phyloP scores from a whole-genome alignment of 2,888 invertebrate genomes.

The Eilema caniola region DNA sequence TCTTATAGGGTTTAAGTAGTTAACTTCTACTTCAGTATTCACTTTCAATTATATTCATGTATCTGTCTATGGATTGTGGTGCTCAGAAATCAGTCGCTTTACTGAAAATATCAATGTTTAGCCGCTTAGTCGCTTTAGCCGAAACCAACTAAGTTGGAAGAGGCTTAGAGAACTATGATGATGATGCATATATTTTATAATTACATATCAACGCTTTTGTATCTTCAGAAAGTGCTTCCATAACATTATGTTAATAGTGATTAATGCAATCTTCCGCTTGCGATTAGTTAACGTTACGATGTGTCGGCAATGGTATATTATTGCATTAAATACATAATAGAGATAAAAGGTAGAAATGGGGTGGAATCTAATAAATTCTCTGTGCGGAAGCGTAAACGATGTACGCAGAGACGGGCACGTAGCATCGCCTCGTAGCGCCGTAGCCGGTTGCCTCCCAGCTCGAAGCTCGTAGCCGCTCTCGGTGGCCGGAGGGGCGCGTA shows the following conservation, averaged over 20 bases:
- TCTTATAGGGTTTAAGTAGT: no score
- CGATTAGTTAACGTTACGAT: constrained; percentile 63
- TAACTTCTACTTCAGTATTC: background rate
- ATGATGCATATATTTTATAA: background rate
- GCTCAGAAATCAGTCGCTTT: no score
- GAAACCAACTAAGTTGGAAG: no score
- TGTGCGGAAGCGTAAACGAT: constrained; percentile 83
- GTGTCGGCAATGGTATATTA: constrained; percentile 62
- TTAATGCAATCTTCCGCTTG: constrained; percentile 57
- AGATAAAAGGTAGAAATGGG: constrained; percentile 84
- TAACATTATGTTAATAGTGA: constrained; percentile 52
- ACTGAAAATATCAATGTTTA: no score
- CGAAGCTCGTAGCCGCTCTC: constrained; percentile 58
- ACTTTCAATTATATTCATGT: no score
- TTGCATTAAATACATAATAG: constrained; percentile 79
- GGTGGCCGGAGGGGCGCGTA: constrained; percentile 67
- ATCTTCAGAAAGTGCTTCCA: background rate
- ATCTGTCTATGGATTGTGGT: no score
- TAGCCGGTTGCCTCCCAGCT: constrained; percentile 46
- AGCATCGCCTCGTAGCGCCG: constrained; percentile 67
- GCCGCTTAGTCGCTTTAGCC: no score
- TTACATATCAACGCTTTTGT: no score
- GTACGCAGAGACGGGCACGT: constrained; percentile 82
- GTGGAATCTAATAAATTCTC: constrained; percentile 83
- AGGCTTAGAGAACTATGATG: no score